Base-by-base conservation (phyloP, 2,888 invertebrate genomes). In the Caenorhabditis doughertyi region DNA sequence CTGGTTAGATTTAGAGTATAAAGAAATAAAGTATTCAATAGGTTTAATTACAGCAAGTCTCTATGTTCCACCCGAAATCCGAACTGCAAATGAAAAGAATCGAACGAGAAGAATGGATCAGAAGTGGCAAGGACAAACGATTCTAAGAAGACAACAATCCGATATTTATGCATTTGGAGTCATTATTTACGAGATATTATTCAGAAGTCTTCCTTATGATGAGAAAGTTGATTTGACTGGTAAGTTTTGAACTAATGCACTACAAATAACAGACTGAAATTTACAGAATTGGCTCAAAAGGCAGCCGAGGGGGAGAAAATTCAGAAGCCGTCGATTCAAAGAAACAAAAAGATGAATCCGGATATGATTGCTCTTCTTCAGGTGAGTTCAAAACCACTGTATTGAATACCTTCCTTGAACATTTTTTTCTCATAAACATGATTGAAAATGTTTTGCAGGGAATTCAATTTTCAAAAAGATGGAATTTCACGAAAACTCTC, bases 181-280 rank as follows among this genome's bases (percentile, higher is more conserved):
- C 18, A 83, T 87, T 25, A 86, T 86, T 49, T 88, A 87, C 55
- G 87, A 88, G 58, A 88, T 86, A 51, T 77, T 89, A 18, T 90
- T 89, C 85, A 79, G 89, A 32, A 84, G 80, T 65, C 73, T 89
- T 53, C 89, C 89, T 1, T 89, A 84, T 68, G 84, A 84, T 25
- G 89, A 89, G 39, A 83, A 80, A 42, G 3, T 62, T 8, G 80
- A 82, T 77, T 18, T 86, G 44, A 68, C 64, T 25, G 85, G 85
- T 85, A 8, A 47, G 5, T 58, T 0, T 51, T 7, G 0, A 60
- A 35, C 39, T 18, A 2, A 11, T 3, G 2, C 42, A 16, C 23
- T 39, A 42, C 39, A n/a, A n/a, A n/a, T n/a, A n/a, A n/a, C n/a
- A n/a, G n/a, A n/a, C 18, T 29, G 18, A 8, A 64, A 18, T 23